Evolutionary conservation across 2,888 invertebrate genomes (phyloP).

Genomic region (Barypeithes pellucidus): DNA sequence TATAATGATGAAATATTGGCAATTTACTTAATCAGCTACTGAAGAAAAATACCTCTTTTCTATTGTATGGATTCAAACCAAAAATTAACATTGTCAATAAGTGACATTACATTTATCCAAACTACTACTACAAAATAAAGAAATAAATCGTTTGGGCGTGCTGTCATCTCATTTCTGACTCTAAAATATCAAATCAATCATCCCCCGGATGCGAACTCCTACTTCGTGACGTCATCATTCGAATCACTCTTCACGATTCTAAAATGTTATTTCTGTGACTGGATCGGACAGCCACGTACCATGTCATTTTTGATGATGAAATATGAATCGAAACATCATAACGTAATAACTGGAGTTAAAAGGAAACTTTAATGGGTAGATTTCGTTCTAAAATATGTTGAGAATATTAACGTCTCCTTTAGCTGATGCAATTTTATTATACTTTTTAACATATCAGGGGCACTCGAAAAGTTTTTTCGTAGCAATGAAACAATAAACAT

Average conservation of each 20-base stretch:
- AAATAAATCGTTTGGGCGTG: slow-evolving; percentile 50
- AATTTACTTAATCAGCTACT: too few species aligned
- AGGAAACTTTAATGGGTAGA: slow-evolving; percentile 9
- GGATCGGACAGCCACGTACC: slow-evolving; percentile 35
- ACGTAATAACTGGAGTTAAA: slow-evolving; percentile 11
- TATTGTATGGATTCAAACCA: too few species aligned
- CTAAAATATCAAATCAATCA: slow-evolving; percentile 51
- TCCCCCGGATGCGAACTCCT: slow-evolving; percentile 46
- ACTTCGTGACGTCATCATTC: slow-evolving; percentile 48
- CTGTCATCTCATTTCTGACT: slow-evolving; percentile 45
- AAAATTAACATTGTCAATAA: not conserved
- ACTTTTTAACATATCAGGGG: too few species aligned
- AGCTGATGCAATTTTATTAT: not conserved
- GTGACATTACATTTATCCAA: not conserved
- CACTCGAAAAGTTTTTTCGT: too few species aligned
- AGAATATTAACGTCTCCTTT: not conserved
- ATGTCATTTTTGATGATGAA: slow-evolving; percentile 47
- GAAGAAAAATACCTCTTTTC: too few species aligned
- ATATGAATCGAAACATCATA: slow-evolving; percentile 37
- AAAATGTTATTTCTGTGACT: slow-evolving; percentile 47
- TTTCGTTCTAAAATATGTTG: slow-evolving; percentile 2
- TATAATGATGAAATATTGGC: too few species aligned
- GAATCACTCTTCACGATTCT: slow-evolving; percentile 44
- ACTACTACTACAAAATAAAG: slow-evolving; percentile 35
- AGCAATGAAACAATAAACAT: too few species aligned